A percentile compares a stretch with the other conserved stretches of the same genome.
Conservation (phyloP, 2,113 vertebrate species). For the Rhabdornis inornatus region DNA sequence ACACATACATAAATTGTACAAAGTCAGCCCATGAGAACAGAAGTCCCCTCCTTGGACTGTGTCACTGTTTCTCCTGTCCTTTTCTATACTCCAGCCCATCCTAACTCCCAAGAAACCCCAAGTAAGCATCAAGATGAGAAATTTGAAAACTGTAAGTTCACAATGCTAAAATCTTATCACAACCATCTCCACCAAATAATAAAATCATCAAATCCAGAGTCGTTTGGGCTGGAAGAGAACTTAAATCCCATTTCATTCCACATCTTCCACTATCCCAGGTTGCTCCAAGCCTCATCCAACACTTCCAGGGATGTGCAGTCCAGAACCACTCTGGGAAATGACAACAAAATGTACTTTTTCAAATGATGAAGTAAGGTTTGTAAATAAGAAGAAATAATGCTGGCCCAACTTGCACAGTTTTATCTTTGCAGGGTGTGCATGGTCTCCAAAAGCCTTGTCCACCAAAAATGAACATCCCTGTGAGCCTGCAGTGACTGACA, state of each 20-base stretch:
- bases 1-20: rapidly evolving
- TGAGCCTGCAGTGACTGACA: background rate
- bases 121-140: background rate
- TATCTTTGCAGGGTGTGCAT: background rate
- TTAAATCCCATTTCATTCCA: background rate
- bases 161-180: rapidly evolving
- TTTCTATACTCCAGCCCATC: background rate
- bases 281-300: background rate
- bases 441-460: background rate
- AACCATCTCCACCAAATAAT: background rate
- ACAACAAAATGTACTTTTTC: background rate
- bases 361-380: background rate
- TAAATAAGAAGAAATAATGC: background rate
- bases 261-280: background rate
- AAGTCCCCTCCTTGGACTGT: background rate
- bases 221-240: background rate
- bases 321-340: background rate
- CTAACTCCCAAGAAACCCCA: background rate
- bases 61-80: background rate
- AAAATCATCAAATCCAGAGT: background rate
- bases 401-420: too few species aligned
- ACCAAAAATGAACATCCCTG: background rate
- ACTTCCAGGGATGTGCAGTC: background rate
- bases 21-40: background rate
- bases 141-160: background rate